Evolutionary conservation across 2,113 vertebrate genomes (phyloP).

Genomic region (Octodon degus): DNA sequence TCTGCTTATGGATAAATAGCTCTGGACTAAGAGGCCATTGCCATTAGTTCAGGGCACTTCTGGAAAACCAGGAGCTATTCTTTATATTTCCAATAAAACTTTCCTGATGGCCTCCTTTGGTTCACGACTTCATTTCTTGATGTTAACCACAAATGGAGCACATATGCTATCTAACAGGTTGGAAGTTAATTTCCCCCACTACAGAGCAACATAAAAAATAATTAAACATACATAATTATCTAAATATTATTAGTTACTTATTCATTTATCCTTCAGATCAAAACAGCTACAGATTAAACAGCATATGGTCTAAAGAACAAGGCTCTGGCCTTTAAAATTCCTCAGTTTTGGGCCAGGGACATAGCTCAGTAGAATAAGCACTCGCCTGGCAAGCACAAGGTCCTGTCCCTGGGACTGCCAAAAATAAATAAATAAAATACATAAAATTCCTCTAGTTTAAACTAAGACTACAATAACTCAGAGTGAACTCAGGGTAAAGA

Average conservation of each 20-base stretch:
- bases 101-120: background rate
- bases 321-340: background rate
- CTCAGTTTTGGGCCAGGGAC: background rate
- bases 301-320: background rate
- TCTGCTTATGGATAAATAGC: background rate
- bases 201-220: background rate
- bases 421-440: too few relatives aligned
- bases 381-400: too few relatives aligned
- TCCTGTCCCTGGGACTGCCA: too few relatives aligned
- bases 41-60: background rate
- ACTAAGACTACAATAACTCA: slow-evolving; percentile 20
- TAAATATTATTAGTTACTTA: slow-evolving; percentile 36
- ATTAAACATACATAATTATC: background rate
- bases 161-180: background rate
- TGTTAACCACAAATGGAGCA: background rate
- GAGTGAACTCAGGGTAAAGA: background rate
- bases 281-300: slow-evolving; percentile 25
- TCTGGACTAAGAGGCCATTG: background rate
- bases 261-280: background rate
- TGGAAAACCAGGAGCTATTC: background rate
- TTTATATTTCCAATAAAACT: background rate
- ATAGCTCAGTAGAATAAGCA: too few relatives aligned
- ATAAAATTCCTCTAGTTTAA: background rate
- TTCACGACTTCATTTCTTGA: background rate
- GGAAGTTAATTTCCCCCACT: background rate